These are phyloP conservation scores for Rousettus leschenaultii DNA, from an alignment of 2,113 vertebrate genomes.

Conservation along the genomic window DNA sequence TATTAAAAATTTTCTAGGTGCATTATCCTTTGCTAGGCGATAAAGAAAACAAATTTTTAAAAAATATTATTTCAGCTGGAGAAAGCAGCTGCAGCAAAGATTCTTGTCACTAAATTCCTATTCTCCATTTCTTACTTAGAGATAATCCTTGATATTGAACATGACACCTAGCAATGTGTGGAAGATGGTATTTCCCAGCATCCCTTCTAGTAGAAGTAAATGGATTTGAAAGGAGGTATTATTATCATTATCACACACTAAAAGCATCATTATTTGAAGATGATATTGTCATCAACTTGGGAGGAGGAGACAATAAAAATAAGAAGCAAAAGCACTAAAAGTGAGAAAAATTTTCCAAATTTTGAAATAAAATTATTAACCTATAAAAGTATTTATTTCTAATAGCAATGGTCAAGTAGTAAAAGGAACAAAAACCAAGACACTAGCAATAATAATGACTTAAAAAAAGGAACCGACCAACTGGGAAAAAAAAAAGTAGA, in stretches of 20 bases:
- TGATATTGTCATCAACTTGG: neutral
- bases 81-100: neutral
- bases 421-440: neutral
- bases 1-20: neutral
- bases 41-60: neutral
- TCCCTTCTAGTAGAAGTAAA: neutral
- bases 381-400: neutral
- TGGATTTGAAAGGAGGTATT: neutral
- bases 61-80: neutral
- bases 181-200: neutral
- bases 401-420: neutral
- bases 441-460: neutral
- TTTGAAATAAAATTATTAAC: neutral
- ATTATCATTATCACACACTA: neutral
- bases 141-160: neutral
- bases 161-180: accelerated
- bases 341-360: neutral
- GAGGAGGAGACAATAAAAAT: neutral
- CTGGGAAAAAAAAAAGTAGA: neutral
- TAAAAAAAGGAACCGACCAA: neutral
- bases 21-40: neutral
- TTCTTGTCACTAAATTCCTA: neutral
- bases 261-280: neutral
- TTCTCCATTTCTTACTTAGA: neutral
- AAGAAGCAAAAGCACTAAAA: neutral